Conservation (phyloP, 2,113 vertebrate species). For the Ovis canadensis region DNA sequence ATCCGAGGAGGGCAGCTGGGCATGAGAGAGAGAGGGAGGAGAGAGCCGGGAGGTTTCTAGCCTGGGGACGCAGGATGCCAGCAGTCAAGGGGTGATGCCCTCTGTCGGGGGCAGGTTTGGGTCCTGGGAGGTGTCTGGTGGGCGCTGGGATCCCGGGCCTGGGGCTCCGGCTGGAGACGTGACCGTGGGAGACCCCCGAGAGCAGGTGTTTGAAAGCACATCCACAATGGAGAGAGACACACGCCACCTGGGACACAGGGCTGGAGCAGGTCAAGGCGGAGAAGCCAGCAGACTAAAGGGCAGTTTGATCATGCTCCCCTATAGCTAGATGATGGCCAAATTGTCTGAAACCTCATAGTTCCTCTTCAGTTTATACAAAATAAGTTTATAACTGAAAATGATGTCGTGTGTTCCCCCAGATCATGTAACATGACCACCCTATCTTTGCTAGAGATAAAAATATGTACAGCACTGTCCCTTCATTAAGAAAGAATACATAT, state of each 20-base stretch:
- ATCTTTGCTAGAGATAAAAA: not conserved
- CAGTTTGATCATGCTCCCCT: not conserved
- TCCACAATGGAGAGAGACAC: not conserved
- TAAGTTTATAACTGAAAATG: not conserved
- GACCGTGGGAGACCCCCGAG: not conserved
- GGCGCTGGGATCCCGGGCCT: not conserved
- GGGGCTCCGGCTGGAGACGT: accelerated
- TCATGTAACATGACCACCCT: not conserved
- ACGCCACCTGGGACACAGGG: not conserved
- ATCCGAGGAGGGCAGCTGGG: no score
- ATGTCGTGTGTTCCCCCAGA: not conserved
- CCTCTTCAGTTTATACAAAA: not conserved
- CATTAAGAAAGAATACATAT: not conserved
- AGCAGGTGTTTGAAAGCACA: not conserved
- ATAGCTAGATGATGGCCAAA: not conserved
- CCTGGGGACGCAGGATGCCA: not conserved
- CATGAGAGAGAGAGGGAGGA: not conserved
- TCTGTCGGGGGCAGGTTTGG: not conserved
- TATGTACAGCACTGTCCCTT: not conserved
- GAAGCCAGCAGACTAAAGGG: not conserved
- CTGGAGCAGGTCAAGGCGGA: not conserved
- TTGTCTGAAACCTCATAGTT: not conserved
- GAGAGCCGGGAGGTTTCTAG: not conserved
- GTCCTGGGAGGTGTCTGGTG: not conserved
- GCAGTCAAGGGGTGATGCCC: not conserved